phyloP scores from a whole-genome alignment of 2,797 vertebrate genomes.

The Podarcis siculus region DNA sequence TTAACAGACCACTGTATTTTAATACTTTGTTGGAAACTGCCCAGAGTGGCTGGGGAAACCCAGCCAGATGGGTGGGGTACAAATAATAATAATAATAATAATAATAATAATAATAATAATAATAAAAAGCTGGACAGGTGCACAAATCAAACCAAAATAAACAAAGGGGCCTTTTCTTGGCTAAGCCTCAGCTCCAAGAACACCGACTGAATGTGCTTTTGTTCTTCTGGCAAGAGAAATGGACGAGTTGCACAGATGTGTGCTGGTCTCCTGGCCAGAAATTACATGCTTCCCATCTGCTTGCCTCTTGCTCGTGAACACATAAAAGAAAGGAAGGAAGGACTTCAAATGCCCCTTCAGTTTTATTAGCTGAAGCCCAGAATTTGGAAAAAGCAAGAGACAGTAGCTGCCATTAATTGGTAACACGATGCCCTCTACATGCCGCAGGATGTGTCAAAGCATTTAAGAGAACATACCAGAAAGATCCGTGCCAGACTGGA shows the following conservation, averaged over 20 bases:
- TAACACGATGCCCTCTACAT: not conserved
- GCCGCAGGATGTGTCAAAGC: not conserved
- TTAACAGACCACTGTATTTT: too few relatives aligned
- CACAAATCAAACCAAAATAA: not conserved
- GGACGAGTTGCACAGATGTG: not conserved
- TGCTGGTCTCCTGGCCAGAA: not conserved
- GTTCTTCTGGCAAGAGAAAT: conserved; percentile 25
- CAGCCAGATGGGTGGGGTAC: too few relatives aligned
- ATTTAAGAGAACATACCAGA: not conserved
- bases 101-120: too few relatives aligned
- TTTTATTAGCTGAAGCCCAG: not conserved
- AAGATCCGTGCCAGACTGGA: too few relatives aligned
- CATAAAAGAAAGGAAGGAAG: not conserved
- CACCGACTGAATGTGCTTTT: conserved; percentile 11
- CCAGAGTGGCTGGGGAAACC: too few relatives aligned
- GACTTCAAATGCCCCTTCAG: not conserved
- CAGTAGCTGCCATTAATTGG: not conserved
- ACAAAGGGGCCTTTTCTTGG: conserved; percentile 15
- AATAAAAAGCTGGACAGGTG: conserved; percentile 37
- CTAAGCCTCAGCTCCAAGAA: conserved; percentile 39
- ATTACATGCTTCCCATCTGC: conserved; percentile 22
- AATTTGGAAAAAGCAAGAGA: not conserved
- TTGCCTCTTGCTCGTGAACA: not conserved
- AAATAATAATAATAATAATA: too few relatives aligned
- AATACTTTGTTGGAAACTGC: too few relatives aligned